Evolutionary conservation across 2,888 invertebrate genomes (phyloP).

Genomic region (Tupiocoris notatus): DNA sequence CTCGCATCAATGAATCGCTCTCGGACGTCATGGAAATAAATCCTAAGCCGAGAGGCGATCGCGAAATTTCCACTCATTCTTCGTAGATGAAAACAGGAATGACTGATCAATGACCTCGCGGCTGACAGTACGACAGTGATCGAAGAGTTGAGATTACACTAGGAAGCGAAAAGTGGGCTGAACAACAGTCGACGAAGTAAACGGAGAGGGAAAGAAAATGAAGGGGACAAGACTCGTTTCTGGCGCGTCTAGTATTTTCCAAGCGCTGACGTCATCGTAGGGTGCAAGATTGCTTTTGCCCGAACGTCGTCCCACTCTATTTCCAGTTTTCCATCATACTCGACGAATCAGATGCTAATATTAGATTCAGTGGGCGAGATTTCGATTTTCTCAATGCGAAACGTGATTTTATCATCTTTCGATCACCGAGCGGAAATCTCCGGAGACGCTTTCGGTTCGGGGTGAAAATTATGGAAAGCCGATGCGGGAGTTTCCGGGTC

Average conservation of each 20-base stretch:
- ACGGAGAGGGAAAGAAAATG: not conserved
- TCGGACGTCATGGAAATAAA: too few species aligned
- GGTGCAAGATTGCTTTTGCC: not conserved
- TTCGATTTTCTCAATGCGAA: too few species aligned
- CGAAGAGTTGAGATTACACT: not conserved
- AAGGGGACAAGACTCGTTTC: not conserved
- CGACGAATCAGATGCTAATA: not conserved
- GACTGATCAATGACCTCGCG: not conserved
- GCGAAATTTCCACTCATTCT: too few species aligned
- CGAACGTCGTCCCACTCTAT: too few species aligned
- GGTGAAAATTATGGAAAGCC: not conserved
- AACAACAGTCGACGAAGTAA: not conserved
- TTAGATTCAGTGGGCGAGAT: too few species aligned
- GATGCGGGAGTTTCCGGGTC: not conserved
- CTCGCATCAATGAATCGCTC: too few species aligned
- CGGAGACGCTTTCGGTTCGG: too few species aligned
- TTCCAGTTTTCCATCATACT: not conserved
- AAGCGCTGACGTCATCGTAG: not conserved
- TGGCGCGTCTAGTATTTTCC: not conserved
- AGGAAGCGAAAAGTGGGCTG: not conserved
- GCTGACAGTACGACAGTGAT: not conserved
- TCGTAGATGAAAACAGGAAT: not conserved
- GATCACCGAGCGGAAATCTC: not conserved
- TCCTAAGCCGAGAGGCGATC: too few species aligned
- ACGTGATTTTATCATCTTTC: too few species aligned